Evolutionary conservation across 2,797 vertebrate species (phyloP).

Genomic region (Pipistrellus nathusii): DNA sequence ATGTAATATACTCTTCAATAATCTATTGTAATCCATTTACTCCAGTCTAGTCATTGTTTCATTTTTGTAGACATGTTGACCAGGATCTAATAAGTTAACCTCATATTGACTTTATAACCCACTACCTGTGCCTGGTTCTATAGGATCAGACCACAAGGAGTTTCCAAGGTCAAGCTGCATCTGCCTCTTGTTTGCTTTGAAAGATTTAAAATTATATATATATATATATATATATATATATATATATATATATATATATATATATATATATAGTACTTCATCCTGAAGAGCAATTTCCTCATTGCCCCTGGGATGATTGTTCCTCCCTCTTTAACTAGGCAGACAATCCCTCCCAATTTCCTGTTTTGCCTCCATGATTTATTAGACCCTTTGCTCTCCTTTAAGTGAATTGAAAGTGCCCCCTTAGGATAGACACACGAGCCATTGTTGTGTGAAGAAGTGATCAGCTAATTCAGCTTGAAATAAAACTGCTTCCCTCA

Average conservation of each 20-base stretch:
- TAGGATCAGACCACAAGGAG: not conserved
- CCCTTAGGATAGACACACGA: conserved; percentile 54
- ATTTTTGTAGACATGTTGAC: not conserved
- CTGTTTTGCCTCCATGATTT: conserved; percentile 27
- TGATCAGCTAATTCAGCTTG: conserved; percentile 36
- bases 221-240: not conserved
- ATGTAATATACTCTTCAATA: not conserved
- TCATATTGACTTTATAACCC: not conserved
- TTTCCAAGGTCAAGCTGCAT: not conserved
- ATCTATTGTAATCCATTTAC: not conserved
- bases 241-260: not conserved
- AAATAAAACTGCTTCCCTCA: conserved; percentile 60
- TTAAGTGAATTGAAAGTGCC: conserved; percentile 57
- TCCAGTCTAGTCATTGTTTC: not conserved
- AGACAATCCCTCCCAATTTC: conserved; percentile 49
- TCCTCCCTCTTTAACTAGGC: not conserved
- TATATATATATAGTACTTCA: not conserved
- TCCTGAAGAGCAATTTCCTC: not conserved
- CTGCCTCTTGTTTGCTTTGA: not conserved
- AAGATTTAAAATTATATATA: not conserved
- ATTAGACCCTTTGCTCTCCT: conserved; percentile 42
- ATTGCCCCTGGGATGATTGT: not conserved
- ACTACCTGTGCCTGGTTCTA: not conserved
- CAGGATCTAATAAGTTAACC: not conserved
- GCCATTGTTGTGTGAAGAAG: conserved; percentile 38